phyloP scores from a whole-genome alignment of 2,888 invertebrate species.

The Camponotus fellah region DNA sequence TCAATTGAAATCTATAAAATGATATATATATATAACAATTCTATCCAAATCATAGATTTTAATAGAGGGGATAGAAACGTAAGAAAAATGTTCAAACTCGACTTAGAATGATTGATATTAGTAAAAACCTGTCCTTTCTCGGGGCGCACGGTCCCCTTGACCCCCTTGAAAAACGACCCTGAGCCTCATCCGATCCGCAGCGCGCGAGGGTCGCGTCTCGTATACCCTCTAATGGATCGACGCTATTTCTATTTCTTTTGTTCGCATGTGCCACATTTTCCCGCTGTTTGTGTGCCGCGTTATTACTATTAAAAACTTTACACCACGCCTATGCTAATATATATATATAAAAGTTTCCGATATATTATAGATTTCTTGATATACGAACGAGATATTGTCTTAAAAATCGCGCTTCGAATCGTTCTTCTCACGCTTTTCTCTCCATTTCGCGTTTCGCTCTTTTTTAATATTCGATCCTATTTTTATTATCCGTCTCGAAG shows the following conservation, averaged over 20 bases:
- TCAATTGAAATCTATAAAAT: neutral
- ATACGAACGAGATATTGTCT: neutral
- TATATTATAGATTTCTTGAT: neutral
- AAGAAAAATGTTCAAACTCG: conserved; percentile 61
- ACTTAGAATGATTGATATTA: conserved; percentile 64
- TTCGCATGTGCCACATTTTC: conserved; percentile 43
- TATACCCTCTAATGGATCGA: conserved; percentile 45
- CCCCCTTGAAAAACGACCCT: conserved; percentile 81
- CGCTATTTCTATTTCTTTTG: conserved; percentile 48
- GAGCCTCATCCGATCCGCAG: conserved; percentile 71
- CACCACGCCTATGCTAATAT: neutral
- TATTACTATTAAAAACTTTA: conserved; percentile 28
- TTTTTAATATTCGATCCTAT: neutral
- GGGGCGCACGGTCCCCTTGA: conserved; percentile 80
- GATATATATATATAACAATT: no score
- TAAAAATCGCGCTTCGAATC: neutral
- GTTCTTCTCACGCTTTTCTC: neutral
- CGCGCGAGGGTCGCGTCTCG: conserved; percentile 60
- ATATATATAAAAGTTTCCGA: neutral
- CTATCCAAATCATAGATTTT: no score
- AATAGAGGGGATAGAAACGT: neutral
- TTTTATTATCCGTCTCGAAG: neutral
- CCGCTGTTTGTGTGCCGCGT: conserved; percentile 23
- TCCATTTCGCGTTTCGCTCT: neutral
- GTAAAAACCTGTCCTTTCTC: conserved; percentile 72